Conservation (phyloP, 2,797 vertebrate species). For the Pangasius mekongensis region DNA sequence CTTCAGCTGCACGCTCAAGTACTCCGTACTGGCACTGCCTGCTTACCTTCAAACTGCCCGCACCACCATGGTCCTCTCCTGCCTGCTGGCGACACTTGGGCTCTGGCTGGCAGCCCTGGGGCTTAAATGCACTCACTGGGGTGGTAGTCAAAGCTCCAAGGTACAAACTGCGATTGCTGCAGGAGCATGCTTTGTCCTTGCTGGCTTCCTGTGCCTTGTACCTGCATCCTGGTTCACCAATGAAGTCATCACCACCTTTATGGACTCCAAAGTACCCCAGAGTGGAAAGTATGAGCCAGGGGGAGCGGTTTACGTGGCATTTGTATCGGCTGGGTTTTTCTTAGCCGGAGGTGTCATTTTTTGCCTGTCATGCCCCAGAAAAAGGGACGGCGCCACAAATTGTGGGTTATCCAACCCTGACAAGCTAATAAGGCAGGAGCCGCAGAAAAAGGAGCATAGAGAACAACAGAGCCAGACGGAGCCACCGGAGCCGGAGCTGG, state of each 20-base stretch:
- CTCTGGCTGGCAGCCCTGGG: conserved; percentile 84
- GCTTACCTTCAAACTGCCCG: conserved; percentile 82
- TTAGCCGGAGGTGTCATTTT: conserved; percentile 84
- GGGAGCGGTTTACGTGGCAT: conserved; percentile 86
- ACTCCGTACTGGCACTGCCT: conserved; percentile 84
- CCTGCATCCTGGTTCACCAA: conserved; percentile 89
- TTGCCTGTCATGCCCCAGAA: conserved; percentile 82
- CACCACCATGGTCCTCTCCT: conserved; percentile 89
- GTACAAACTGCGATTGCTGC: conserved; percentile 82
- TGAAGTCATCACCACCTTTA: conserved; percentile 83
- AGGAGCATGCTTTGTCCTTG: conserved; percentile 83
- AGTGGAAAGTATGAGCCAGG: conserved; percentile 88
- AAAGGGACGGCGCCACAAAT: conserved; percentile 66
- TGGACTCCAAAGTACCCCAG: conserved; percentile 83
- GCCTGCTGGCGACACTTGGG: conserved; percentile 80
- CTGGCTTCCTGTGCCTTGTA: conserved; percentile 80
- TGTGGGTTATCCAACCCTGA: conserved; percentile 58
- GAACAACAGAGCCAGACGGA: conserved; percentile 60
- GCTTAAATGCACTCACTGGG: conserved; percentile 89
- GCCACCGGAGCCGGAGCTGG: conserved; percentile 54
- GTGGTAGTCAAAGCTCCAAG: conserved; percentile 82
- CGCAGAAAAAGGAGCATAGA: conserved; percentile 45
- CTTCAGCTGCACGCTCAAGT: conserved; percentile 90
- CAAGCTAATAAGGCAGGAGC: conserved; percentile 42
- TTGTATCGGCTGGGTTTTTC: conserved; percentile 86